Conservation (phyloP, 2,888 invertebrate genomes). For the Drosophila colorata region DNA sequence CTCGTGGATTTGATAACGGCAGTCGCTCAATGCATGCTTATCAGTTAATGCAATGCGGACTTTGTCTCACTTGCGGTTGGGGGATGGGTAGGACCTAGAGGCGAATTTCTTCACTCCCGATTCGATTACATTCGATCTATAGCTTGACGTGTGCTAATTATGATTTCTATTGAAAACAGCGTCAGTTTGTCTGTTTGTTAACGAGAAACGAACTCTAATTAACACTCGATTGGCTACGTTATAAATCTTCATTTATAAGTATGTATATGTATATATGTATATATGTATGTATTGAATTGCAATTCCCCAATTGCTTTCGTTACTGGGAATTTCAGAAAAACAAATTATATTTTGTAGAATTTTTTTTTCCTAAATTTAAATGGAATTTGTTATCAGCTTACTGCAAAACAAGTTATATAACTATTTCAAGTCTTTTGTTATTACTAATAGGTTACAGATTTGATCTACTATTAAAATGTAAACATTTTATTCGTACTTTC, state of each 20-base stretch:
- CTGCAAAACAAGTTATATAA: too few relatives aligned
- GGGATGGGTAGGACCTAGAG: neutral
- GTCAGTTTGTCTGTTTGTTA: conserved; percentile 32
- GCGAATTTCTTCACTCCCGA: neutral
- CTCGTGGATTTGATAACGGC: conserved; percentile 41
- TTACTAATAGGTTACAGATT: too few relatives aligned
- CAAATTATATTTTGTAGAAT: too few relatives aligned
- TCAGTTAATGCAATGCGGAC: conserved; percentile 47
- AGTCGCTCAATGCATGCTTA: conserved; percentile 51
- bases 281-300: conserved; percentile 1
- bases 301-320: neutral
- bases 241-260: neutral
- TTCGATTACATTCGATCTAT: conserved; percentile 14
- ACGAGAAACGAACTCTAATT: conserved; percentile 12
- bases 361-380: too few relatives aligned
- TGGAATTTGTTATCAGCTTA: too few relatives aligned
- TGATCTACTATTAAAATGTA: too few relatives aligned
- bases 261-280: too few relatives aligned
- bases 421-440: too few relatives aligned
- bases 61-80: conserved; percentile 43
- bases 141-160: conserved; percentile 7
- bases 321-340: too few relatives aligned
- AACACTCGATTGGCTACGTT: neutral
- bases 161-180: conserved; percentile 15
- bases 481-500: too few relatives aligned